Conservation (phyloP, 2,888 invertebrate genomes). For the Flexamia atlantica region DNA sequence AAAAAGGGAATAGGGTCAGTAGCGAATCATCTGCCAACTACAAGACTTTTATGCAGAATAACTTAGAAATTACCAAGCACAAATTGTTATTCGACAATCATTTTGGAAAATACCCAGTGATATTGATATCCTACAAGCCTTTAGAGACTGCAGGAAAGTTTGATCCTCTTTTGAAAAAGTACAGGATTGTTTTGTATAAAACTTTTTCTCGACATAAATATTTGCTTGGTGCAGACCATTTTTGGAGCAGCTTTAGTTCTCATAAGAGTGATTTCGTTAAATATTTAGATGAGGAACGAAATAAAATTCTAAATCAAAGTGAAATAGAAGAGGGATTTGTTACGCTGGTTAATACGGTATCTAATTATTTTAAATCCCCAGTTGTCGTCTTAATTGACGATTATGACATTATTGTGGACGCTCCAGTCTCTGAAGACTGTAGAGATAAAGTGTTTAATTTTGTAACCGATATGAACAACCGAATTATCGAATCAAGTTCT, state of each 20-base stretch:
- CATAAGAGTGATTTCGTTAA: not conserved
- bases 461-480: not conserved
- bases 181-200: not conserved
- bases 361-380: not conserved
- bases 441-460: not conserved
- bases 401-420: constrained; percentile 14
- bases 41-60: not conserved
- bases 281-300: not conserved
- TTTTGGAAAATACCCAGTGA: constrained; percentile 2
- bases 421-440: constrained; percentile 14
- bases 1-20: not conserved
- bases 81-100: not conserved
- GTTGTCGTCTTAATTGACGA: not conserved
- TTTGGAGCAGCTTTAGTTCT: not conserved
- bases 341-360: not conserved
- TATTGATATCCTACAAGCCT: not conserved
- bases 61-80: not conserved
- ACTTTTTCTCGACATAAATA: constrained; percentile 7
- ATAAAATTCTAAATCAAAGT: not conserved
- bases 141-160: not conserved
- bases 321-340: constrained; percentile 6
- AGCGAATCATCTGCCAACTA: not conserved
- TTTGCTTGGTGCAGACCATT: not conserved
- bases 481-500: not conserved
- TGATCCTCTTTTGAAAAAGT: not conserved